Conservation (phyloP, 2,797 vertebrate species). For the Paramormyrops hopkinsi region DNA sequence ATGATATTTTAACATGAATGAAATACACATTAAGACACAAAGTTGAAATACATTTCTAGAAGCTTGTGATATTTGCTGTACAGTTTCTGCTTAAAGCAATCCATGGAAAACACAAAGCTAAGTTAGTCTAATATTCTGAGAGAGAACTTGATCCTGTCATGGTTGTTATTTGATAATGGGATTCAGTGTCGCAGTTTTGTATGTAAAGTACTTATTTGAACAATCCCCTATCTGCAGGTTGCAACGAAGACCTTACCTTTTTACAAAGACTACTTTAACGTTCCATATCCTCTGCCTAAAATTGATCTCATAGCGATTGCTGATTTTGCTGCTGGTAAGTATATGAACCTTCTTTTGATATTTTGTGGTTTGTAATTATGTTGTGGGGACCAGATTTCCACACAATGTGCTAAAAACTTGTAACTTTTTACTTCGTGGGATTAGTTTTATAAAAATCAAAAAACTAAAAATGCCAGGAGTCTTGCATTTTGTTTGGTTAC, state of each 20-base stretch:
- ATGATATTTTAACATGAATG: neutral
- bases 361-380: neutral
- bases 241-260: slow-evolving; percentile 98
- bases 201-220: slow-evolving; percentile 2
- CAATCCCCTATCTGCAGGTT: slow-evolving; percentile 67
- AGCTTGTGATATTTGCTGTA: neutral
- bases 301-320: slow-evolving; percentile 99
- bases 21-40: neutral
- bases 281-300: slow-evolving; percentile 98
- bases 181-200: neutral
- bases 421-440: neutral
- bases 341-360: neutral
- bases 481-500: neutral
- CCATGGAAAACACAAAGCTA: neutral
- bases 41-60: neutral
- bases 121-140: neutral
- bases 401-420: neutral
- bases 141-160: neutral
- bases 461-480: neutral
- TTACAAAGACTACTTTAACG: slow-evolving; percentile 98
- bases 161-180: neutral
- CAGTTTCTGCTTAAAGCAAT: neutral
- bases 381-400: neutral
- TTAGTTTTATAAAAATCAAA: neutral
- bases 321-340: slow-evolving; percentile 98